phyloP scores from a whole-genome alignment of 2,888 invertebrate species.

The Rhimphoctona megacephalus region DNA sequence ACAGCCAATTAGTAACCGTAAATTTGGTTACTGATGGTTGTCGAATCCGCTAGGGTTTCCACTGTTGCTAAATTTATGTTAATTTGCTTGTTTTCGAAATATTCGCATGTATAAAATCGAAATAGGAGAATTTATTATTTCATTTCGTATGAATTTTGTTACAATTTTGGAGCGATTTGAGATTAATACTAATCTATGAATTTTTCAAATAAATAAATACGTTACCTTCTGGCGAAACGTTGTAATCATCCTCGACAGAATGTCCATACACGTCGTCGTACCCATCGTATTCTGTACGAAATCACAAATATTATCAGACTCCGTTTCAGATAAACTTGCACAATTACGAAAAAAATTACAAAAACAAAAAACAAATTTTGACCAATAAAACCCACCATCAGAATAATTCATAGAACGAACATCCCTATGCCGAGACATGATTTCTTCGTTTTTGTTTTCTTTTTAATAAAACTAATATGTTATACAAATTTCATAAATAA shows the following conservation, averaged over 20 bases:
- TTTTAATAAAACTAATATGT: not conserved
- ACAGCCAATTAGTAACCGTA: too few species aligned
- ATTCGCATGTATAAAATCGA: not conserved
- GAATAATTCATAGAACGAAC: conserved; percentile 93
- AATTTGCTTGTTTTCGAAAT: not conserved
- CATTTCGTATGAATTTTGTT: not conserved
- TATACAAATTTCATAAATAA: conserved; percentile 3
- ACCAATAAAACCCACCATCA: conserved; percentile 87
- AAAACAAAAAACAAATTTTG: conserved; percentile 32
- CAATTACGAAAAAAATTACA: conserved; percentile 15
- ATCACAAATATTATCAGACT: conserved; percentile 33
- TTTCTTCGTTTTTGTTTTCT: conserved; percentile 4
- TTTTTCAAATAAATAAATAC: not conserved
- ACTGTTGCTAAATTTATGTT: not conserved
- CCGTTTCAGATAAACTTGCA: not conserved
- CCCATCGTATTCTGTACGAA: conserved; percentile 92
- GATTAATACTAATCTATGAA: not conserved
- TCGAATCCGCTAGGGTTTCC: too few species aligned
- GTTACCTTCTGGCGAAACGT: conserved; percentile 94
- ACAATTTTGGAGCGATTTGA: not conserved
- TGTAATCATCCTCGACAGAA: conserved; percentile 97
- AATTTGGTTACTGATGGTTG: too few species aligned
- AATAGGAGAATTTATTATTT: not conserved
- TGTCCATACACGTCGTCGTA: conserved; percentile 97
- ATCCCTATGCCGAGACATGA: conserved; percentile 95